phyloP scores from a whole-genome alignment of 2,797 vertebrate genomes.

The Melopsittacus undulatus region DNA sequence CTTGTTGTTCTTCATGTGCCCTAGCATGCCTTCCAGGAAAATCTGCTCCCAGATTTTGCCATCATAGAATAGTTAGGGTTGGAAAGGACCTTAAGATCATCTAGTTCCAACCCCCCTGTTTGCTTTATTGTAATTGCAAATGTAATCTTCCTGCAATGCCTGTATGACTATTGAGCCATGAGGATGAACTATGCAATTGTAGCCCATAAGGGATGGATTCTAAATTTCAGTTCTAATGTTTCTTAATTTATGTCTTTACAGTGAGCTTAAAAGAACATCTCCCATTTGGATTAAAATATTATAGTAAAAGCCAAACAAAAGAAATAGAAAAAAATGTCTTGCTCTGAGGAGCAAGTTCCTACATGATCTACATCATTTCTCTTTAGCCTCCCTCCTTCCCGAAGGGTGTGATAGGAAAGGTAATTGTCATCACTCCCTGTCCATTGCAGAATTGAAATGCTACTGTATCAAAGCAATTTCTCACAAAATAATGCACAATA shows the following conservation, averaged over 20 bases:
- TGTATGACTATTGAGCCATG: not conserved
- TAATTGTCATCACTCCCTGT: not conserved
- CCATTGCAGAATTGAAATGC: not conserved
- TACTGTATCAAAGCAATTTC: not conserved
- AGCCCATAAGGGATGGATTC: not conserved
- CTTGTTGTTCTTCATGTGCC: too few species aligned
- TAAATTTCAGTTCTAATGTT: not conserved
- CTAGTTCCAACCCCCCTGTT: not conserved
- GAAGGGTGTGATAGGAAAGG: not conserved
- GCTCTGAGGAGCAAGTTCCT: not conserved
- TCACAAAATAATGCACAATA: not conserved
- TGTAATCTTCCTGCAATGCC: not conserved
- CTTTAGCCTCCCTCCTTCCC: not conserved
- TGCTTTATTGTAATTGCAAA: not conserved
- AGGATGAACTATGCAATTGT: not conserved
- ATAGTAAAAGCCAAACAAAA: not conserved
- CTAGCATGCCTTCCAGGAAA: too few species aligned
- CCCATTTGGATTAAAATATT: not conserved
- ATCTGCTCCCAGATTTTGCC: too few species aligned
- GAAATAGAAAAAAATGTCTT: not conserved
- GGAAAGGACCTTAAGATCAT: too few species aligned
- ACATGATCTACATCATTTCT: not conserved
- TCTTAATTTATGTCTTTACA: not conserved
- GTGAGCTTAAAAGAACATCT: not conserved
- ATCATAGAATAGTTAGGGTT: too few species aligned